Conservation (phyloP, 2,113 vertebrate genomes). For the Erpornis zantholeuca region DNA sequence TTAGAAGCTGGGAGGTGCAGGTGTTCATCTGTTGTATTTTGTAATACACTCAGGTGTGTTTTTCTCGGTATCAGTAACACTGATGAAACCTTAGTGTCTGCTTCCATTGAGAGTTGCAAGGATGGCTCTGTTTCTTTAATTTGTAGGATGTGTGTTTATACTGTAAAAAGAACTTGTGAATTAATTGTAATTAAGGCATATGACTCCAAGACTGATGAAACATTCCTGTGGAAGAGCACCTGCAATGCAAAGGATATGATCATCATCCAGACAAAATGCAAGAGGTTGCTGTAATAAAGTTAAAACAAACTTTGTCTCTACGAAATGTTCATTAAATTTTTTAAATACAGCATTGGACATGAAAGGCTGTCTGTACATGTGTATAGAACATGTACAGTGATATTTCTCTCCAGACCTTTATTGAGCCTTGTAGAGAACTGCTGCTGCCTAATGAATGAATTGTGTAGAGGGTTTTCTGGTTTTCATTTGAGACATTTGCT, state of each 20-base stretch:
- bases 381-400: neutral
- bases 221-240: neutral
- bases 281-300: neutral
- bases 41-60: neutral
- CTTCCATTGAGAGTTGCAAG: neutral
- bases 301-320: neutral
- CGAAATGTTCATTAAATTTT: neutral
- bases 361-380: neutral
- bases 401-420: neutral
- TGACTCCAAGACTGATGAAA: neutral
- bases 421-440: neutral
- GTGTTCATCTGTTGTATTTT: neutral
- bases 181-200: neutral
- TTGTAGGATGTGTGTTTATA: neutral
- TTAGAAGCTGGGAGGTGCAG: neutral
- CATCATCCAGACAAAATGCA: neutral
- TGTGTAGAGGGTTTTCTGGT: neutral
- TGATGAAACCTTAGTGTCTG: neutral
- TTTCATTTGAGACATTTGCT: neutral
- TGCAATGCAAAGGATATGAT: neutral
- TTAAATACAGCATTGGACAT: neutral
- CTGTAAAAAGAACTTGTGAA: neutral
- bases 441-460: neutral
- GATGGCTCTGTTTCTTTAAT: neutral
- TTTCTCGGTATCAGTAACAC: neutral